Evolutionary conservation across 64 coral and sea anemone species (phyloP).

Genomic region (Astreopora myriophthalma): DNA sequence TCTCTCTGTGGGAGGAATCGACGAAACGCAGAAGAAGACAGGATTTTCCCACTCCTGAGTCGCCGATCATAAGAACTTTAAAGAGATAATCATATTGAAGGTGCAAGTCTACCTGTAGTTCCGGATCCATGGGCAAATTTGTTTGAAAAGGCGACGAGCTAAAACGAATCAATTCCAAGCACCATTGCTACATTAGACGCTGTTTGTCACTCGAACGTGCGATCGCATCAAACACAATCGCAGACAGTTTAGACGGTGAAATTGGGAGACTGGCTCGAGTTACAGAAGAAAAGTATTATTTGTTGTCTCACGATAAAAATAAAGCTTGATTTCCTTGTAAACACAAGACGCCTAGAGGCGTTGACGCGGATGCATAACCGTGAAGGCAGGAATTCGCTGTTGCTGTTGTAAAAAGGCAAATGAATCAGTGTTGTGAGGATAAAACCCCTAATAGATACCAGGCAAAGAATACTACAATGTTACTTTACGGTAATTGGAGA

Average conservation of each 20-base stretch:
- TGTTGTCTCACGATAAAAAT: no score
- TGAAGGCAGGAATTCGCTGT: no score
- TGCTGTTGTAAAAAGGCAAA: no score
- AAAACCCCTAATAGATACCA: no score
- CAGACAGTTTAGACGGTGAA: background rate
- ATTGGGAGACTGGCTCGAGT: background rate
- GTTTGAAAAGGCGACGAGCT: background rate
- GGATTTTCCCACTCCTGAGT: constrained; percentile 95
- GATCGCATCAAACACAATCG: no score
- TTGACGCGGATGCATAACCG: no score
- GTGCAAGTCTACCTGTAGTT: constrained; percentile 71
- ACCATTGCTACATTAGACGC: background rate
- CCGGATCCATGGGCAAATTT: constrained; percentile 68
- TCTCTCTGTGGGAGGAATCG: constrained; percentile 81
- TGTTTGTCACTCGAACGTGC: constrained; percentile 2
- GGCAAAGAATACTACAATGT: no score
- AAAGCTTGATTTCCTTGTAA: no score
- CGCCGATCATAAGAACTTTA: constrained; percentile 93
- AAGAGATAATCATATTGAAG: constrained; percentile 97
- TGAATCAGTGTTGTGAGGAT: no score
- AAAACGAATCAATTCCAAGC: background rate
- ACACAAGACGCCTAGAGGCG: no score
- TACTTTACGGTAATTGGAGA: no score
- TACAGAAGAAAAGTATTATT: no score
- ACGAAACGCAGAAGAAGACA: constrained; percentile 94